Percentiles rank a stretch among this genome's conserved stretches.
These are phyloP conservation scores for Oryzaephilus surinamensis DNA, from an alignment of 1,140 invertebrate species.

Conservation along the genomic window DNA sequence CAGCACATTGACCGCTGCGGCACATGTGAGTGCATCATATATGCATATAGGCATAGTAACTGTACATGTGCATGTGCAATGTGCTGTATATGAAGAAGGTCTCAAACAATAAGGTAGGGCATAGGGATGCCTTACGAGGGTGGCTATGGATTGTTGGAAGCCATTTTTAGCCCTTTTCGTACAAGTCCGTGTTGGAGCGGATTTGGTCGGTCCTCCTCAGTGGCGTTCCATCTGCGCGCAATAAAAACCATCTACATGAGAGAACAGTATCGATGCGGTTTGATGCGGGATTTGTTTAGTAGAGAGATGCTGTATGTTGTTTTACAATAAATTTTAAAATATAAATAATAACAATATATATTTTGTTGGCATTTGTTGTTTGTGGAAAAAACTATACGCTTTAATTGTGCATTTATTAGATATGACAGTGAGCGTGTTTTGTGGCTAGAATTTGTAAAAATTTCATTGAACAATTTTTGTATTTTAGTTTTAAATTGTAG, in stretches of 20 bases:
- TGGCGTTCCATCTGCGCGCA: slow-evolving; percentile 16
- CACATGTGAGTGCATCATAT: background rate
- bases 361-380: background rate
- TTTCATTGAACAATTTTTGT: too few species aligned
- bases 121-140: background rate
- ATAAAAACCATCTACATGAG: background rate
- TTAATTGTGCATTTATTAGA: slow-evolving; percentile 4
- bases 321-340: background rate
- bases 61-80: background rate
- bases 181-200: background rate
- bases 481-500: too few species aligned
- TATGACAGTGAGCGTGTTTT: slow-evolving; percentile 5
- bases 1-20: too few species aligned
- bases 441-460: too few species aligned
- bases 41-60: too few species aligned
- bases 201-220: slow-evolving; percentile 5
- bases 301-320: slow-evolving; percentile 6
- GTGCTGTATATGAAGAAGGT: background rate
- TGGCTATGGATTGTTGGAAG: slow-evolving; percentile 11
- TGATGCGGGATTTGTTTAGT: slow-evolving; percentile 14
- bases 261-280: slow-evolving; percentile 16
- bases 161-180: slow-evolving; percentile 18
- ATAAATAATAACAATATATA: too few species aligned
- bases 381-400: slow-evolving; percentile 4
- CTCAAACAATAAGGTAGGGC: too few species aligned